Base-by-base conservation (phyloP, 2,113 vertebrate species). In the Dipodomys merriami region DNA sequence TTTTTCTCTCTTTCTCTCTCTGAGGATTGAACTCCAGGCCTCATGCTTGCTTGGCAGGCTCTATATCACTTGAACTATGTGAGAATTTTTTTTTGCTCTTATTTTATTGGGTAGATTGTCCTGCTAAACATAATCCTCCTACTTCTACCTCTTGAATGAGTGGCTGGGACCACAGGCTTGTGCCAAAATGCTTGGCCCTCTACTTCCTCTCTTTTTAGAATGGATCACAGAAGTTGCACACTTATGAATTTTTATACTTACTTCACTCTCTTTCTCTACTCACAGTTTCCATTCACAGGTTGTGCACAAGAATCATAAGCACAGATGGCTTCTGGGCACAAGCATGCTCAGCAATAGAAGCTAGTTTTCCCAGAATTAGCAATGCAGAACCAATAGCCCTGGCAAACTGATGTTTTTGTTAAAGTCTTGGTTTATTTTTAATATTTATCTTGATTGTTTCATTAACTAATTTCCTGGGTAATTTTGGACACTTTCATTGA, bases 381-480 rank as follows among this genome's bases (percentile, higher is more conserved):
- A 22, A 4, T 44, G 33, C 60, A 79, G 76, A 96, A 67, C 81
- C 35, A 86, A 65, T 65, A 27, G 9, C 44, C 73, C 25, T 33
- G 79, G 49, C 39, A 86, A 78, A 73, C 74, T 60, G 74, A 39
- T 30, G 11, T 35, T 82, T 95, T 89, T 90, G 49, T 92, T 72
- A 69, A 46, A 88, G 30, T 94, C 57, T 83, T 81, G 4, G 22
- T 79, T 89, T 93, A 20, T 83, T 89, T 91, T 82, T 80, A 82
- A 87, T 94, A 22, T 93, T 95, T 85, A 91, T 53, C 71, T 93
- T 20, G 65, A 62, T 62, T 49, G 46, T 95, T 65, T 60, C 67
- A 89, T 80, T 74, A 88, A 78, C 46, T 67, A 86, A 87, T 27
- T 25, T 72, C 5, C 19, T 86, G 18, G 39, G 30, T 8, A 18